Evolutionary conservation across 2,888 invertebrate species (phyloP).

Genomic region (Imbricaverruca yamaguchii): DNA sequence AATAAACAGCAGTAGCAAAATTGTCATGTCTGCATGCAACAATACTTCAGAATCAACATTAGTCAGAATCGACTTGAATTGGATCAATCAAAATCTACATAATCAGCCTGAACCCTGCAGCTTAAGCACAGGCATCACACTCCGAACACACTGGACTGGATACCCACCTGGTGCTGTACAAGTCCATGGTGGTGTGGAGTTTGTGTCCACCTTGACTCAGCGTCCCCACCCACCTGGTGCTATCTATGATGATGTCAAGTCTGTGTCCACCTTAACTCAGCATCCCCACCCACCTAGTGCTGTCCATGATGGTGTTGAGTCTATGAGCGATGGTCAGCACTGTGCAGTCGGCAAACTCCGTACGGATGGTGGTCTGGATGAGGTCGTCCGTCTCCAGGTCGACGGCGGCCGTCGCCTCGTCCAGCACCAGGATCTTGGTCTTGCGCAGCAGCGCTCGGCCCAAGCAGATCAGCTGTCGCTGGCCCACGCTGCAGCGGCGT

Average conservation of each 20-base stretch:
- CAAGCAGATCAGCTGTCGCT: constrained; percentile 40
- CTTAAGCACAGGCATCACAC: no score
- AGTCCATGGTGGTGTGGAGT: background rate
- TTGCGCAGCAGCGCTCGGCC: constrained; percentile 39
- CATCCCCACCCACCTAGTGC: constrained; percentile 45
- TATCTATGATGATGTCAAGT: constrained; percentile 79
- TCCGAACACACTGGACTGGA: no score
- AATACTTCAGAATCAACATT: no score
- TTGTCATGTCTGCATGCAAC: no score
- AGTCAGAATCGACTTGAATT: no score
- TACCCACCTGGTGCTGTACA: background rate
- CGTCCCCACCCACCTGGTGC: constrained; percentile 45
- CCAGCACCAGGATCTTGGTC: constrained; percentile 44
- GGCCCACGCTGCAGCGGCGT: constrained; percentile 36
- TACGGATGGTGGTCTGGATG: constrained; percentile 67
- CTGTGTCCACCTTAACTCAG: constrained; percentile 84
- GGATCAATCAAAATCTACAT: no score
- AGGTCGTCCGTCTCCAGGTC: constrained; percentile 48
- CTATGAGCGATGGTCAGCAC: constrained; percentile 89
- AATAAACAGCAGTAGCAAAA: no score
- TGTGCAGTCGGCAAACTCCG: constrained; percentile 77
- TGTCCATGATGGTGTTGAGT: constrained; percentile 86
- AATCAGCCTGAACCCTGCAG: no score
- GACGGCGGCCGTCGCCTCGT: constrained; percentile 51
- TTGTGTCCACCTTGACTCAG: no score